Percentiles rank a stretch among this genome's conserved stretches.
Evolutionary conservation across 2,797 vertebrate genomes (phyloP).

Genomic region (Lepus townsendii): DNA sequence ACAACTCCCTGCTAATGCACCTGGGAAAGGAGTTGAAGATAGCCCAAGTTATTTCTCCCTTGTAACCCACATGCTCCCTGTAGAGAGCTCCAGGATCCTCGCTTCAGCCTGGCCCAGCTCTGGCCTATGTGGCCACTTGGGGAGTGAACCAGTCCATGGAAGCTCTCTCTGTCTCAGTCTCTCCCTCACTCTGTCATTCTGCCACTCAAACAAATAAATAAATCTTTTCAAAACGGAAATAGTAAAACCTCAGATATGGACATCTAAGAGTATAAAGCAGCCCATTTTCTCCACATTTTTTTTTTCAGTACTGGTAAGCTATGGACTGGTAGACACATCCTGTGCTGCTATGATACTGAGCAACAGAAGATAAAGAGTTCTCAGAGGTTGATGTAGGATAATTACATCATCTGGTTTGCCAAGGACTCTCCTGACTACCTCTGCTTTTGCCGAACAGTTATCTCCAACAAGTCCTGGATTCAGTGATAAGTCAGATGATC

Average conservation of each 20-base stretch:
- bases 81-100: too few relatives aligned
- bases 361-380: constrained; percentile 43
- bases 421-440: constrained; percentile 10
- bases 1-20: too few relatives aligned
- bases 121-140: too few relatives aligned
- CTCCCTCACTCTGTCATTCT: too few relatives aligned
- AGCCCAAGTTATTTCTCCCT: too few relatives aligned
- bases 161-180: too few relatives aligned
- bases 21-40: too few relatives aligned
- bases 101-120: too few relatives aligned
- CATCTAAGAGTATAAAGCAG: background rate
- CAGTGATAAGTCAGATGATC: background rate
- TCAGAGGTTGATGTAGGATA: background rate
- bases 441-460: background rate
- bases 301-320: background rate
- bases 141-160: too few relatives aligned
- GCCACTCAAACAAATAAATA: too few relatives aligned
- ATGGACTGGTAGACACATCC: background rate
- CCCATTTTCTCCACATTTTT: background rate
- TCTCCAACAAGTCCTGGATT: background rate
- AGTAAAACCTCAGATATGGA: background rate
- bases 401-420: constrained; percentile 1
- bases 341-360: background rate
- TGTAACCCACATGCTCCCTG: too few relatives aligned
- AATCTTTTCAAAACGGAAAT: too few relatives aligned